Percentiles rank a stretch among this genome's conserved stretches.
Conservation (phyloP, 2,797 vertebrate genomes). For the Falco cherrug region DNA sequence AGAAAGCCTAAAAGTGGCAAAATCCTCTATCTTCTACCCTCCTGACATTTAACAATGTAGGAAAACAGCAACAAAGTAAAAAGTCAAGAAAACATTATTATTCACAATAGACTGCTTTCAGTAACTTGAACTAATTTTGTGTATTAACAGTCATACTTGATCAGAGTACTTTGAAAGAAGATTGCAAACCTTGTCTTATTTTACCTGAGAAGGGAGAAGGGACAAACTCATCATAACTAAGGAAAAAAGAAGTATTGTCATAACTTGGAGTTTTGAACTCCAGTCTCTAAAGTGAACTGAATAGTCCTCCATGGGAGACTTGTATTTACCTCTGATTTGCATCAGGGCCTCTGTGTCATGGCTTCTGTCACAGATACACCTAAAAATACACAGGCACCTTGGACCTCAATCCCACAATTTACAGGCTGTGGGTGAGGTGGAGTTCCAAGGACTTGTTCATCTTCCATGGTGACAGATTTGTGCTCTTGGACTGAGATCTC, state of each 20-base stretch:
- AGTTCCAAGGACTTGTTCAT: neutral
- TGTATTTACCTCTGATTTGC: neutral
- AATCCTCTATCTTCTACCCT: neutral
- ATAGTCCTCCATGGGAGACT: neutral
- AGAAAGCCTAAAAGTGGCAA: neutral
- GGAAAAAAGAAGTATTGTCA: neutral
- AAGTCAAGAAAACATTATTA: neutral
- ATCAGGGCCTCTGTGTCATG: neutral
- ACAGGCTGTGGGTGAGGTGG: neutral
- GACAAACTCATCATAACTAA: neutral
- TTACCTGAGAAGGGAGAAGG: neutral
- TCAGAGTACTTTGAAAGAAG: neutral
- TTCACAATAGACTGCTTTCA: neutral
- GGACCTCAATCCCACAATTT: neutral
- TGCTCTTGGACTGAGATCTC: neutral
- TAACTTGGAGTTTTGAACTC: neutral
- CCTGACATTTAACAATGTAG: neutral
- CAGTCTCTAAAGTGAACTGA: neutral
- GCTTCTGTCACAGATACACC: neutral
- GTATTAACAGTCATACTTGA: neutral
- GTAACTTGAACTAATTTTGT: neutral
- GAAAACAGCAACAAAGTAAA: neutral
- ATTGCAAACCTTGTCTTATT: neutral
- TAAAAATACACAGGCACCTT: neutral
- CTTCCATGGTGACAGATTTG: neutral